These are phyloP conservation scores for Manis pentadactyla DNA, from an alignment of 2,797 vertebrate species.

Conservation along the genomic window DNA sequence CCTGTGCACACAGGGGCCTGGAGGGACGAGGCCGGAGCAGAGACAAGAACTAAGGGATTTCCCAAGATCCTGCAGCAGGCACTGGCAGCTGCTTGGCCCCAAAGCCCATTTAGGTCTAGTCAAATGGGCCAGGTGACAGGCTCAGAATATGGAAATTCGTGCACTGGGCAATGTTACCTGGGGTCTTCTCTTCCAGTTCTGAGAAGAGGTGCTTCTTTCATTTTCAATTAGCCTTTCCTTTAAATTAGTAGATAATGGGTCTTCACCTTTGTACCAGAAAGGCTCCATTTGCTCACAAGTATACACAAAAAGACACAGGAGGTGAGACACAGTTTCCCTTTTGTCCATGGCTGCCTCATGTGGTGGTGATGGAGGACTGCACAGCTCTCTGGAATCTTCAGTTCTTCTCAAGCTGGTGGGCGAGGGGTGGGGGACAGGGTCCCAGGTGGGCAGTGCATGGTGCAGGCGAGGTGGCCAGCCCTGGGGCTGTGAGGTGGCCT, in stretches of 20 bases:
- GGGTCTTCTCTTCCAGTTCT: background rate
- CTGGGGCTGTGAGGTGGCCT: background rate
- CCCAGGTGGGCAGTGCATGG: fast-evolving
- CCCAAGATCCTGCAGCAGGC: too few relatives aligned
- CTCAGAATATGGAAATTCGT: background rate
- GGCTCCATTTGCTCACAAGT: background rate
- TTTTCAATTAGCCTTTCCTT: background rate
- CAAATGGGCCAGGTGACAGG: fast-evolving
- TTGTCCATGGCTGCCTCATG: background rate
- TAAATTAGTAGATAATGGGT: background rate
- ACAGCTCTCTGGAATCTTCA: too few relatives aligned
- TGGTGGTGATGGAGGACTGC: too few relatives aligned
- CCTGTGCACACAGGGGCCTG: too few relatives aligned
- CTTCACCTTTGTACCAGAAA: background rate
- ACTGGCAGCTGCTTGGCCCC: too few relatives aligned
- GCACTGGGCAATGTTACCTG: fast-evolving
- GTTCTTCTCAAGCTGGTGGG: too few relatives aligned
- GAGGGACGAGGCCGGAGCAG: background rate
- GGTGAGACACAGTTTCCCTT: fast-evolving
- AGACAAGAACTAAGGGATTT: fast-evolving
- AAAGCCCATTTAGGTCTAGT: background rate
- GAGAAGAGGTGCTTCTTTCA: background rate
- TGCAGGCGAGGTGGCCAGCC: background rate
- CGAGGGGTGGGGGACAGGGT: too few relatives aligned
- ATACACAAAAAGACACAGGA: background rate